phyloP scores from a whole-genome alignment of 1,140 invertebrate genomes.

The Fopius arisanus region DNA sequence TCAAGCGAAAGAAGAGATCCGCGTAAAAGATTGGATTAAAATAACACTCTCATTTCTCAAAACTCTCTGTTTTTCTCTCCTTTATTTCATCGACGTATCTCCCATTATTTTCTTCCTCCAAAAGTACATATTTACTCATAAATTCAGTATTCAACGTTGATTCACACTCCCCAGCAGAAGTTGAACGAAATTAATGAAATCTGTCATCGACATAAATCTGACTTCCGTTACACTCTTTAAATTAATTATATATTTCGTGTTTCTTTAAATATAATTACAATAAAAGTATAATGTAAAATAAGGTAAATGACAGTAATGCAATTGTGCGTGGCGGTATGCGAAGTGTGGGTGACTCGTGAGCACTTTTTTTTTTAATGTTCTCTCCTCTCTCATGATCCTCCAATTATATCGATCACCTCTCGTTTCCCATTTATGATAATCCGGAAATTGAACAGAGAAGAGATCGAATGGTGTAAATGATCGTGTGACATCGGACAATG shows the following conservation, averaged over 20 bases:
- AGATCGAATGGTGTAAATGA: background rate
- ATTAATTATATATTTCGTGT: conserved; percentile 15
- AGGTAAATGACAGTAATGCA: conserved; percentile 23
- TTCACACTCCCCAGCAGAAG: background rate
- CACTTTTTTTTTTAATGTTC: conserved; percentile 12
- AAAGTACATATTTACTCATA: background rate
- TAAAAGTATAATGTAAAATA: conserved; percentile 25
- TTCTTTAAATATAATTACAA: conserved; percentile 30
- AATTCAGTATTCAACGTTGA: background rate
- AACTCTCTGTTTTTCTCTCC: background rate
- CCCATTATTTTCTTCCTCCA: background rate
- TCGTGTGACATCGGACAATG: conserved; percentile 27
- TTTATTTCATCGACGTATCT: background rate
- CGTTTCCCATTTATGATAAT: background rate
- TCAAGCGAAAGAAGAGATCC: too few relatives aligned
- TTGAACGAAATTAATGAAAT: conserved; percentile 1
- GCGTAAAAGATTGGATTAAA: background rate
- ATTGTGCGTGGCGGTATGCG: conserved; percentile 28
- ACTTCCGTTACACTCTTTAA: conserved; percentile 4
- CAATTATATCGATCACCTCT: background rate
- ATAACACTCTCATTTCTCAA: background rate
- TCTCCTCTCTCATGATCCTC: background rate
- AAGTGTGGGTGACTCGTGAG: conserved; percentile 20
- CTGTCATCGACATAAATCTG: background rate
- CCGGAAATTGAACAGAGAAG: conserved; percentile 1